These are phyloP conservation scores for Torymus auratus DNA, from an alignment of 2,888 invertebrate species.

Conservation along the genomic window DNA sequence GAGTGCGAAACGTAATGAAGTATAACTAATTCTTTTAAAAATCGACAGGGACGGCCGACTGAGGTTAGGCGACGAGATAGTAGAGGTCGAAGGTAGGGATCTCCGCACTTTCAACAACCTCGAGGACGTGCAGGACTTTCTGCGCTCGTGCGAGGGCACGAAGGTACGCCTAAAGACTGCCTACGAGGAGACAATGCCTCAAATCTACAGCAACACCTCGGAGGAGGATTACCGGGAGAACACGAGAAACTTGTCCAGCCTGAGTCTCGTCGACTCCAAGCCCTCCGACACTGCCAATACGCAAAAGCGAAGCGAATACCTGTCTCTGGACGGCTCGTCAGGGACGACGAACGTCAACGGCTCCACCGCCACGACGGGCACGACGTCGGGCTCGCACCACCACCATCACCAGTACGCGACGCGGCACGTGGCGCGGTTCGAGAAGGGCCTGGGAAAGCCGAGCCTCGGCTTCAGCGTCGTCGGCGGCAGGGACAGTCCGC, in stretches of 20 bases:
- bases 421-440: conserved; percentile 72
- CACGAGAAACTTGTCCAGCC: conserved; percentile 68
- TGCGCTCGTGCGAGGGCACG: conserved; percentile 71
- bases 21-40: conserved; percentile 1
- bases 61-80: conserved; percentile 91
- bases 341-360: conserved; percentile 58
- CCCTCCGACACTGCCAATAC: conserved; percentile 35
- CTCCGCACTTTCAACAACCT: conserved; percentile 82
- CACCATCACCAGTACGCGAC: conserved; percentile 67
- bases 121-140: conserved; percentile 73
- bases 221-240: conserved; percentile 69
- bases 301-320: conserved; percentile 70
- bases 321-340: conserved; percentile 62
- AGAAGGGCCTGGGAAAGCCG: conserved; percentile 80
- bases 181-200: conserved; percentile 73
- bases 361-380: neutral
- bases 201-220: conserved; percentile 64
- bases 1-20: too few species aligned
- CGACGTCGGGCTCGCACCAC: conserved; percentile 56
- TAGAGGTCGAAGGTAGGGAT: conserved; percentile 91
- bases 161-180: conserved; percentile 71
- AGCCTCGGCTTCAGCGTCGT: conserved; percentile 82
- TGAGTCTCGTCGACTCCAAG: conserved; percentile 65
- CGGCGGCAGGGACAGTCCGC: conserved; percentile 81
- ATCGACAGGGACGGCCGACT: conserved; percentile 86